Percentiles rank a stretch among this genome's conserved stretches.
Evolutionary conservation across 1,140 invertebrate genomes (phyloP).

Genomic region (Brachionus manjavacas): DNA sequence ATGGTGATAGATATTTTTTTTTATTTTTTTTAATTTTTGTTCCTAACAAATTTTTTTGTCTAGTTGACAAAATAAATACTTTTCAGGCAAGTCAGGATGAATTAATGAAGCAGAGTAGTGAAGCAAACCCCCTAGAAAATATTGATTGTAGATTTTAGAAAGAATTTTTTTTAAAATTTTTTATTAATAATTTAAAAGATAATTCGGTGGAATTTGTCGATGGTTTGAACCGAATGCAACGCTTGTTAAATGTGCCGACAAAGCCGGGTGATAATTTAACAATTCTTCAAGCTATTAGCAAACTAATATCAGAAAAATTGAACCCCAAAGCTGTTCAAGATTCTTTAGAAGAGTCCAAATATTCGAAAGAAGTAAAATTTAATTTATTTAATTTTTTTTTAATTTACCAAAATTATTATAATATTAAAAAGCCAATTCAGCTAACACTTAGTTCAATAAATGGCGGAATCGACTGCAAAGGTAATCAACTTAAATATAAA

Average conservation of each 20-base stretch:
- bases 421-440: not conserved
- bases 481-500: not conserved
- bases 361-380: not conserved
- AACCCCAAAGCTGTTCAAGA: not conserved
- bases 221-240: not conserved
- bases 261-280: not conserved
- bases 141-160: conserved; percentile 70
- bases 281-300: conserved; percentile 10
- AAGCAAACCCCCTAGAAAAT: conserved; percentile 75
- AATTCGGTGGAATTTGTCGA: not conserved
- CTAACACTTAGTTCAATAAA: not conserved
- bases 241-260: not conserved
- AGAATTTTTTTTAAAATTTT: not conserved
- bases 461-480: not conserved
- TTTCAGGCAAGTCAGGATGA: conserved; percentile 62
- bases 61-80: conserved; percentile 69
- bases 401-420: not conserved
- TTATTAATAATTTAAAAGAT: not conserved
- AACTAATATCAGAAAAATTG: conserved; percentile 22
- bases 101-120: conserved; percentile 59
- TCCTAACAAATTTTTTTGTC: too few relatives aligned
- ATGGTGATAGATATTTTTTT: too few relatives aligned
- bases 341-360: not conserved
- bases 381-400: too few relatives aligned
- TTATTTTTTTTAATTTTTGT: too few relatives aligned